Base-by-base conservation (phyloP, 2,113 vertebrate species). In the Pogonocichla stellata region DNA sequence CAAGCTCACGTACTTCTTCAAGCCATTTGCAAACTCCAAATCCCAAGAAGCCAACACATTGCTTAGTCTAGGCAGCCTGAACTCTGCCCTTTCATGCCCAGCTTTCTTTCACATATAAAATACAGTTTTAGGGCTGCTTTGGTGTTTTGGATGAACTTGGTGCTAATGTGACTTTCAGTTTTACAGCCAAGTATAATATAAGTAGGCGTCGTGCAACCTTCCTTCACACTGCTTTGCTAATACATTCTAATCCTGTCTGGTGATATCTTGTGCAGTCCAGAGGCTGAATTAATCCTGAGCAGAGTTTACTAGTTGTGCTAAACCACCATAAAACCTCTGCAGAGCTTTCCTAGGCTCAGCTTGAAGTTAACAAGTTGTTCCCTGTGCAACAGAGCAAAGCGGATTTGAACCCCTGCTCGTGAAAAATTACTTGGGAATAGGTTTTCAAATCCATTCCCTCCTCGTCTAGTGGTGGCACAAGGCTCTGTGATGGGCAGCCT, bases 171-270 rank as follows among this genome's bases (percentile, higher is more conserved):
- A 53, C 34, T 86, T 79, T 54, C 10, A 29, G 40, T 69, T 92
- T 92, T 80, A 85, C 33, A 87, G 94, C 91, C 95, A 97, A 95
- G 42, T 47, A 84, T 38, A 96, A 95, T 31, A 65, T 9, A 69
- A 80, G 84, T 43, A 80, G 73, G 88, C 56, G 45, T 95, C 69
- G 0, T 40, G 50, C 69, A 90, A 86, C 31, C 61, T 96, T 91
- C 80, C 77, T 80, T 88, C 62, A 28, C 54, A 15, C 67, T 57
- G 81, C 84, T 79, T 31, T 87, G 73, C 66, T 93, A 92, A 89
- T 84, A 1, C 82, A 50, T 50, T 72, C 90, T 93, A 88, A 84
- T 90, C 70, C 92, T 70, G 57, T 81, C 88, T 94, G 78, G 79
- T 95, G 87, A 71, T 87, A 58, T 70, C 57, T 72, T 79, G 69